Evolutionary conservation across 2,113 vertebrate genomes (phyloP).

Genomic region (Corapipo altera): DNA sequence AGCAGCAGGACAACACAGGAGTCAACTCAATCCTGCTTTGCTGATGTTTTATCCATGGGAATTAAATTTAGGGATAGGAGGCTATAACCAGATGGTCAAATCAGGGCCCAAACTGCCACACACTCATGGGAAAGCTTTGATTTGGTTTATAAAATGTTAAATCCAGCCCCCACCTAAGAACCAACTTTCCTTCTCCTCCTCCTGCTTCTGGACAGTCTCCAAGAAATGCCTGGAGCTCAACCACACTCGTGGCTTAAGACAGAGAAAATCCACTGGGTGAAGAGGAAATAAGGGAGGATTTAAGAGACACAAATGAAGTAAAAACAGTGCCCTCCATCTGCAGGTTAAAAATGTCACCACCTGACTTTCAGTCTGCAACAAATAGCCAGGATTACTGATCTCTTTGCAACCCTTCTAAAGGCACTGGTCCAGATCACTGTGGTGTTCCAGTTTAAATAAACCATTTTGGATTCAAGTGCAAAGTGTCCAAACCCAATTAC

Average conservation of each 20-base stretch:
- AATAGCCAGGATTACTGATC: not conserved
- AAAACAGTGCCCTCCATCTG: not conserved
- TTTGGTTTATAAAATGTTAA: not conserved
- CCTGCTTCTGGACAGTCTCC: not conserved
- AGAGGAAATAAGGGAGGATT: not conserved
- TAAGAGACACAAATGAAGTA: not conserved
- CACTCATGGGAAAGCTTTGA: accelerated
- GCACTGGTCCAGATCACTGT: not conserved
- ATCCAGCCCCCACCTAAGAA: not conserved
- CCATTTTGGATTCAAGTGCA: not conserved
- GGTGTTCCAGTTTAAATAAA: not conserved
- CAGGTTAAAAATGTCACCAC: not conserved
- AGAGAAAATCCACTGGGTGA: not conserved
- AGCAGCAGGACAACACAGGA: not conserved
- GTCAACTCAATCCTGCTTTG: not conserved
- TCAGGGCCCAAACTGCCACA: not conserved
- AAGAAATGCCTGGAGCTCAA: not conserved
- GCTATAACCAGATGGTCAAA: not conserved
- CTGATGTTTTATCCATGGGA: not conserved
- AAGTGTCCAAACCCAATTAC: not conserved
- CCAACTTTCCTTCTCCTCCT: not conserved
- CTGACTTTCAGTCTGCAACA: not conserved
- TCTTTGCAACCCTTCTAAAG: not conserved
- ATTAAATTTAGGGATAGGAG: not conserved
- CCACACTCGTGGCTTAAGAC: accelerated